phyloP scores from a whole-genome alignment of 2,888 invertebrate species.

The Phengaris alcon region DNA sequence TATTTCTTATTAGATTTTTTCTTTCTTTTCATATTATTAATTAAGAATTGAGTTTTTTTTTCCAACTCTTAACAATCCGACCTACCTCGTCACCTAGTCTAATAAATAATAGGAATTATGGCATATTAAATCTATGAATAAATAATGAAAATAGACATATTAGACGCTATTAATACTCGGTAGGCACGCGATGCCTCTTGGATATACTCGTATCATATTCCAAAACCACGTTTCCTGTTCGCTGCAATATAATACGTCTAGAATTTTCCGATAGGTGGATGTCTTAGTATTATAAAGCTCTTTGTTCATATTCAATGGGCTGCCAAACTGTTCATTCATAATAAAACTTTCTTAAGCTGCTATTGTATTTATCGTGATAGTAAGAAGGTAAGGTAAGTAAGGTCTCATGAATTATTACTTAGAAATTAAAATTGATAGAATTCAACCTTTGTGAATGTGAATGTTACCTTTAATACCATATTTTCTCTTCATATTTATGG shows the following conservation, averaged over 20 bases:
- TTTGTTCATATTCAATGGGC: not conserved
- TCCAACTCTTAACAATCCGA: no score
- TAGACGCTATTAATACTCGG: not conserved
- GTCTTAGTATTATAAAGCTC: not conserved
- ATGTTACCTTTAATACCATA: not conserved
- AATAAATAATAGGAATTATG: no score
- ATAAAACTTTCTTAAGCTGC: not conserved
- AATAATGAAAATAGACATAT: no score
- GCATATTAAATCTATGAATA: no score
- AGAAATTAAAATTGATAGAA: no score
- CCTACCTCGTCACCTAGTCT: no score
- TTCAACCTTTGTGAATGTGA: no score
- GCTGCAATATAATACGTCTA: not conserved
- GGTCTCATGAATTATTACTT: not conserved
- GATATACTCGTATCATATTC: conserved; percentile 13
- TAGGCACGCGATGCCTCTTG: not conserved
- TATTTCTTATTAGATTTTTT: no score
- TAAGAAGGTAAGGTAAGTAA: not conserved
- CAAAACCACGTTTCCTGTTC: conserved; percentile 13
- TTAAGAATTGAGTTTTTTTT: no score
- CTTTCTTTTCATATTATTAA: no score
- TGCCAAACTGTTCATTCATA: not conserved
- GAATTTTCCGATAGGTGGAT: not conserved
- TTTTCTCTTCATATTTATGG: not conserved
- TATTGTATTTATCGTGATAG: not conserved